A percentile compares a stretch with the other conserved stretches of the same genome.
Evolutionary conservation across 2,113 vertebrate species (phyloP).

Genomic region (Hydropotes inermis): DNA sequence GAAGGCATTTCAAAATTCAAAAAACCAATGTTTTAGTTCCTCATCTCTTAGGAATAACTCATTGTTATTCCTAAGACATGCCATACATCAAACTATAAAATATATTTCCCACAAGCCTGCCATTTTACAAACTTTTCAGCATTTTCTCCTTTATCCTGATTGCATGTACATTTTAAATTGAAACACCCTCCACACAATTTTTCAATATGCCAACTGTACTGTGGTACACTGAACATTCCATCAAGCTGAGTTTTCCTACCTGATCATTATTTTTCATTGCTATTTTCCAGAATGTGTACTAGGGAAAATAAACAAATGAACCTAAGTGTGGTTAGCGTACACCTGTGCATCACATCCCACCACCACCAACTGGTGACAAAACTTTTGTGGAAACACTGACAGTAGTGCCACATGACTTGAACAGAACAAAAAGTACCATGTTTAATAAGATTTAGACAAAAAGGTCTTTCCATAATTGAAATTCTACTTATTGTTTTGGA

Average conservation of each 20-base stretch:
- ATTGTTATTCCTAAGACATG: neutral
- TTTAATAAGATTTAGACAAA: slow-evolving; percentile 40
- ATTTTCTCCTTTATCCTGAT: neutral
- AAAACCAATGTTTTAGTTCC: neutral
- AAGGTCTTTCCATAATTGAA: neutral
- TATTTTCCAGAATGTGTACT: slow-evolving; percentile 60
- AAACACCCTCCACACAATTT: slow-evolving; percentile 61
- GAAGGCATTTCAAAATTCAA: neutral
- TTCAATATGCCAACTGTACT: slow-evolving; percentile 51
- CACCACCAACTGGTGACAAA: slow-evolving; percentile 7
- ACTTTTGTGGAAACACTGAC: slow-evolving; percentile 37
- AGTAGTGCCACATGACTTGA: slow-evolving; percentile 7
- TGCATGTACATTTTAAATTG: neutral
- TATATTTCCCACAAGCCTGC: neutral
- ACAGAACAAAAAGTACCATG: slow-evolving; percentile 44
- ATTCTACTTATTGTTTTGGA: slow-evolving; percentile 26
- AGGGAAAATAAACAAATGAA: slow-evolving; percentile 54
- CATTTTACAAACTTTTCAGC: neutral
- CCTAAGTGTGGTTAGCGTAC: neutral
- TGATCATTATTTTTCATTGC: slow-evolving; percentile 56
- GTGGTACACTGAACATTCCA: slow-evolving; percentile 40
- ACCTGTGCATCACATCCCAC: slow-evolving; percentile 5
- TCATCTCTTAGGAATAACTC: neutral
- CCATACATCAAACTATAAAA: neutral
- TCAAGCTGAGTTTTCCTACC: slow-evolving; percentile 30